These are phyloP conservation scores for Gnathonemus echidnorhynchus DNA, from an alignment of 2,113 vertebrate species.

Conservation along the genomic window DNA sequence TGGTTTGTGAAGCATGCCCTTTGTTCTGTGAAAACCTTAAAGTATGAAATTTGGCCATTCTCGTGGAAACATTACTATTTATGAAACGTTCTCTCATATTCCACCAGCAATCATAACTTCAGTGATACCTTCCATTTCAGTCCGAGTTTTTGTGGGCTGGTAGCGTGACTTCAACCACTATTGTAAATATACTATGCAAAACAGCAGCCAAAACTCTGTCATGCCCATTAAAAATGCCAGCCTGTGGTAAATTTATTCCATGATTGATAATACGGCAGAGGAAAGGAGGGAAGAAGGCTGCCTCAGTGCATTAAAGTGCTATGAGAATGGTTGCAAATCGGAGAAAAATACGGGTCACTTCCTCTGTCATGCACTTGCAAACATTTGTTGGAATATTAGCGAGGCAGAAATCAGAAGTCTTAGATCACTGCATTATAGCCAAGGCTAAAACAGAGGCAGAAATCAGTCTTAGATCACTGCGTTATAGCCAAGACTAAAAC, in stretches of 20 bases:
- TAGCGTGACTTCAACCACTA: not conserved
- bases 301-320: not conserved
- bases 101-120: not conserved
- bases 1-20: not conserved
- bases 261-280: not conserved
- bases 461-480: too few species aligned
- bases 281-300: not conserved
- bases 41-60: not conserved
- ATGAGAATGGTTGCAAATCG: not conserved
- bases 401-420: not conserved
- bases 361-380: slow-evolving; percentile 2
- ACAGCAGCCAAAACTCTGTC: not conserved
- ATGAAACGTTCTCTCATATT: not conserved
- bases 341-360: not conserved
- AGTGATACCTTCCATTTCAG: not conserved
- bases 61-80: not conserved
- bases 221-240: not conserved
- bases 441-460: not conserved
- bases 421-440: not conserved
- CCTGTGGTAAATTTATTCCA: not conserved
- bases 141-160: not conserved
- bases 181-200: not conserved
- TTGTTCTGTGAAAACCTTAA: not conserved
- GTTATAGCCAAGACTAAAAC: too few species aligned
- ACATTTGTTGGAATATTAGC: not conserved